Conservation (phyloP, 2,888 invertebrate genomes). For the Drepanosiphum platanoidis region DNA sequence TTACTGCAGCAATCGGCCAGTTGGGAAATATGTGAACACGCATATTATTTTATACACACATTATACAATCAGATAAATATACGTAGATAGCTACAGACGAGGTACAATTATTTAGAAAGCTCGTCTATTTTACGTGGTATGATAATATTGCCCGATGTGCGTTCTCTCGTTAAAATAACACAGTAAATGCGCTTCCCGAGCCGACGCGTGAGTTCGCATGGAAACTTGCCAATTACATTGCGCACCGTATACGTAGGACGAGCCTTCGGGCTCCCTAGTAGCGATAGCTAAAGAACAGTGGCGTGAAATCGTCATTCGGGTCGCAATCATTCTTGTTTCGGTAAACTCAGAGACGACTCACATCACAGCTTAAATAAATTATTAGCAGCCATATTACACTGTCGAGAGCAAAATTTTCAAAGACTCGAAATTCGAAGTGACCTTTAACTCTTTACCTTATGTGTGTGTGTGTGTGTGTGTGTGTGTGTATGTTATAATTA, state of each 20-base stretch:
- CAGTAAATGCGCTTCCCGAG: not conserved
- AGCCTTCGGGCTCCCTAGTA: too few relatives aligned
- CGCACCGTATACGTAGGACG: too few relatives aligned
- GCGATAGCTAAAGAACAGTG: too few relatives aligned
- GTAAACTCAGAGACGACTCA: too few relatives aligned
- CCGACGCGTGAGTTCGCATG: not conserved
- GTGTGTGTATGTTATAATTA: too few relatives aligned
- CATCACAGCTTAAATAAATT: too few relatives aligned
- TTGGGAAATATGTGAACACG: not conserved
- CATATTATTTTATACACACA: not conserved
- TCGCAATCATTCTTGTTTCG: too few relatives aligned
- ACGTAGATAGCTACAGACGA: too few relatives aligned
- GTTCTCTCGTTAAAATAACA: not conserved
- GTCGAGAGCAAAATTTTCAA: too few relatives aligned
- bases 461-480: not conserved
- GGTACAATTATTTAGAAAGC: not conserved
- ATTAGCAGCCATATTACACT: too few relatives aligned
- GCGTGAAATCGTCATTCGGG: too few relatives aligned
- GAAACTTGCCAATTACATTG: not conserved
- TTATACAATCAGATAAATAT: not conserved
- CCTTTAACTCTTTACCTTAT: not conserved
- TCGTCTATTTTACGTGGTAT: not conserved
- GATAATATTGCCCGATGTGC: not conserved
- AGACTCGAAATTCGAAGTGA: too few relatives aligned
- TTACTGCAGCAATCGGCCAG: not conserved